Base-by-base conservation (phyloP, 2,888 invertebrate genomes). In the Drosophila anomelani region DNA sequence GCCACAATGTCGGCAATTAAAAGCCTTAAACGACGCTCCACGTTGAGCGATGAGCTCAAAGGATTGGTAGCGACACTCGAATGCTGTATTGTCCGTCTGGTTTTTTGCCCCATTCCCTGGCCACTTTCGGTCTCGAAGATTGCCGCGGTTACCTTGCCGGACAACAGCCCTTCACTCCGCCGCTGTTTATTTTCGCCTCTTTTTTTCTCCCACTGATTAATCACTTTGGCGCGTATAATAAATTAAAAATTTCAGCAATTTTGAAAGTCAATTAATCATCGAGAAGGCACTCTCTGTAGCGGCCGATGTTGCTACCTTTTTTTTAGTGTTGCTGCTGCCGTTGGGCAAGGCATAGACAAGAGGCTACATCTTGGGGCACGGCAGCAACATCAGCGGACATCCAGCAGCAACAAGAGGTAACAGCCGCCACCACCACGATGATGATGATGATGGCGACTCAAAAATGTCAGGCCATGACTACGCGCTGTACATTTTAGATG, bases 161-260 rank as follows among this genome's bases (percentile, higher is more conserved):
- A 29, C 47, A 23, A 29, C 47, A 23, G 76, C 74, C 74, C 69
- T 75, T 69, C 56, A 74, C 74, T 75, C 57, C 38, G 29, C 67
- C 44, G 75, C 53, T 61, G 64, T 54, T 72, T 75, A 51, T 60
- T 57, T 60, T 53, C 36, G 51, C 51, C 34, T 23, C 51, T 29
- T 32, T 60, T 51, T 38, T 55, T 53, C 53, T 75, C 51, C 88
- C 87, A 85, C 85, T 91, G 91, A 92, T 92, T 92, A 92, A 91
- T 92, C 91, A 90, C 90, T 89, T 85, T 82, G 85, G 85, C 85
- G 89, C 85, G 90, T 88, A 91, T 92, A 92, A 92, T 91, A 92
- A 92, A 92, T 92, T 91, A 92, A 92, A 91, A 92, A 92, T 91
- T 91, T 92, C 91, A 91, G 89, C 92, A 91, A 92, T 91, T 92